phyloP scores from a whole-genome alignment of 2,113 vertebrate species.

The Ancistrus triradiatus region DNA sequence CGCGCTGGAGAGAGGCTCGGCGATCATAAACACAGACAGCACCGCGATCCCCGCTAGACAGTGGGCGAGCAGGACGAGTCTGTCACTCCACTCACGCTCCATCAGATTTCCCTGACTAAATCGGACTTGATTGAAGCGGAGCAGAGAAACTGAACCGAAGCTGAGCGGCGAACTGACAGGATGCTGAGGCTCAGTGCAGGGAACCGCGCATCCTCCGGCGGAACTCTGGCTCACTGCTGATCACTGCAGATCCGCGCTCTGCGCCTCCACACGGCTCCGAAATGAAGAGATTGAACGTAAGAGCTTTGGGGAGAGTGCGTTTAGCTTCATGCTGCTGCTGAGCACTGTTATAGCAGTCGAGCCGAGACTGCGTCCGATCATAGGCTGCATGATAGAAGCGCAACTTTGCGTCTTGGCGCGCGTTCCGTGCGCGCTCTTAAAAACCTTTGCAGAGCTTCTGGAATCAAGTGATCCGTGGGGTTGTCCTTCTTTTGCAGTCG shows the following conservation, averaged over 20 bases:
- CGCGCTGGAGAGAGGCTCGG: not conserved
- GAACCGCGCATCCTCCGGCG: conserved; percentile 5
- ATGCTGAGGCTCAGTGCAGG: conserved; percentile 49
- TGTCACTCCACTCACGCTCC: not conserved
- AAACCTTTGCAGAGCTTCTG: not conserved
- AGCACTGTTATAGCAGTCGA: not conserved
- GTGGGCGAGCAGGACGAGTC: conserved; percentile 10
- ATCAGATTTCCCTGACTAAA: too few relatives aligned
- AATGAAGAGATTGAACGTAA: conserved; percentile 77
- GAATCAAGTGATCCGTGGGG: too few relatives aligned
- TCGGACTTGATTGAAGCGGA: not conserved
- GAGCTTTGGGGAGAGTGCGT: conserved; percentile 52
- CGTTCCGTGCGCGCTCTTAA: not conserved
- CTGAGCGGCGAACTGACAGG: conserved; percentile 45
- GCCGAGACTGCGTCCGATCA: conserved; percentile 2
- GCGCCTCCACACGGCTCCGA: conserved; percentile 41
- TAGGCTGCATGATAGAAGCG: not conserved
- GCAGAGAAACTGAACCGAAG: not conserved
- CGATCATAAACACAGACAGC: conserved; percentile 25
- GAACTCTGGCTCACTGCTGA: conserved; percentile 22
- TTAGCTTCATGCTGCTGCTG: conserved; percentile 42
- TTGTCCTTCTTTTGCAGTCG: too few relatives aligned
- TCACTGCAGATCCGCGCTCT: conserved; percentile 51
- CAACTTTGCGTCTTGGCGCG: conserved; percentile 21
- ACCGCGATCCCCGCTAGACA: conserved; percentile 15